Evolutionary conservation across 2,797 vertebrate genomes (phyloP).

Genomic region (Podarcis siculus): DNA sequence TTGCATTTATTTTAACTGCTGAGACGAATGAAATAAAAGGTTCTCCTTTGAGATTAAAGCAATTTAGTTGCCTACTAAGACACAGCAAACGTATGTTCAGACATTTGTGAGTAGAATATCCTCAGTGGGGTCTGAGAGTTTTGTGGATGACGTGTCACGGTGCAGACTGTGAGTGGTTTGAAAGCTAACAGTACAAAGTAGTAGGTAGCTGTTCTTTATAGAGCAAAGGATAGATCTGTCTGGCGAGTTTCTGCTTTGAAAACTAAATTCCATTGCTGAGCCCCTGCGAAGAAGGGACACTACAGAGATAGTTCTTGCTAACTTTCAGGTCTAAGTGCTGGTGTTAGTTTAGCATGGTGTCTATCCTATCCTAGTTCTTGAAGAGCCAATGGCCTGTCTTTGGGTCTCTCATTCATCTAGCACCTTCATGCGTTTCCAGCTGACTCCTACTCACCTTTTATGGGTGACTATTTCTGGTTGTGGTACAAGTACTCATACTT

Average conservation of each 20-base stretch:
- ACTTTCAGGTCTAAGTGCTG: background rate
- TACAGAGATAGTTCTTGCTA: background rate
- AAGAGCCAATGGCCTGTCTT: background rate
- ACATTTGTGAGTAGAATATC: background rate
- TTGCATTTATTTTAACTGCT: background rate
- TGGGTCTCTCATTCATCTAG: background rate
- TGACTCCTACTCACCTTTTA: background rate
- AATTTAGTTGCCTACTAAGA: background rate
- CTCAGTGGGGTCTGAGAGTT: background rate
- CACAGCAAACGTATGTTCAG: background rate
- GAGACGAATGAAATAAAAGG: background rate
- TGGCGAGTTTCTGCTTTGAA: background rate
- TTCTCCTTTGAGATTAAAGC: background rate
- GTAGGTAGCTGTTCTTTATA: background rate
- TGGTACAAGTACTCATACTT: background rate
- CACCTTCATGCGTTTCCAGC: background rate
- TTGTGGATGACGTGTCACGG: background rate
- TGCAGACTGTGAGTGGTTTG: background rate
- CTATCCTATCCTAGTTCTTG: background rate
- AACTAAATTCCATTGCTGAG: background rate
- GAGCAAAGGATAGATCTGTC: background rate
- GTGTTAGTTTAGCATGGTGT: background rate
- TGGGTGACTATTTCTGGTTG: background rate
- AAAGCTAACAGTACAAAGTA: background rate
- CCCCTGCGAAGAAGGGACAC: background rate